phyloP scores from a whole-genome alignment of 2,888 invertebrate genomes.

The Cylloceria caligata region DNA sequence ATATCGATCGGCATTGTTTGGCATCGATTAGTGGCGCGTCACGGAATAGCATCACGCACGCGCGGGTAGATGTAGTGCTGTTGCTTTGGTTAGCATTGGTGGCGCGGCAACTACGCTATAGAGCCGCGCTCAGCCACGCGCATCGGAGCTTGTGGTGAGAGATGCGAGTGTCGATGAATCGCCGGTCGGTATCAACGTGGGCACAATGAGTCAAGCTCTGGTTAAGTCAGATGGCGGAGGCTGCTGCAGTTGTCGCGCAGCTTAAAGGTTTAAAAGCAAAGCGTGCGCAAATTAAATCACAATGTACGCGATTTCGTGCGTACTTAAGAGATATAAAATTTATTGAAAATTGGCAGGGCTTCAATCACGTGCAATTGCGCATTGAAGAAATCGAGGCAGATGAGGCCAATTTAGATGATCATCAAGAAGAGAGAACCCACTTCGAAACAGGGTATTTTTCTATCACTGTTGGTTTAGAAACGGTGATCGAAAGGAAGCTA shows the following conservation, averaged over 20 bases:
- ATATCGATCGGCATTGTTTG: slow-evolving; percentile 1
- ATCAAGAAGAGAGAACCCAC: background rate
- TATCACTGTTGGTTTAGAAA: background rate
- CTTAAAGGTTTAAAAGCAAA: background rate
- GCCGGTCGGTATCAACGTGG: background rate
- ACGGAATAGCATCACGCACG: background rate
- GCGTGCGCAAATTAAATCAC: background rate
- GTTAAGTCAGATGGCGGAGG: background rate
- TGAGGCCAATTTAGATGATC: background rate
- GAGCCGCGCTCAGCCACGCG: background rate
- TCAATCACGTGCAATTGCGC: background rate
- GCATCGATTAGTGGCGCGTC: background rate
- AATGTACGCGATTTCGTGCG: background rate
- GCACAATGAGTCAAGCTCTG: background rate
- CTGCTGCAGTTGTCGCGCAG: too few relatives aligned
- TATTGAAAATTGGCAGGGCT: background rate
- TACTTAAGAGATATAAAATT: background rate
- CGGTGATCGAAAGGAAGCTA: background rate
- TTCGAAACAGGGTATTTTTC: background rate
- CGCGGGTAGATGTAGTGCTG: too few relatives aligned
- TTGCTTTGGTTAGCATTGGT: too few relatives aligned
- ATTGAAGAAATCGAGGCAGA: background rate
- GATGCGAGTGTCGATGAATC: background rate
- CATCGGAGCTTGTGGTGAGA: background rate
- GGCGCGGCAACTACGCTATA: background rate